Evolutionary conservation across 23 tunicate genomes (phyloP).

Genomic region (Phallusia fumigata): DNA sequence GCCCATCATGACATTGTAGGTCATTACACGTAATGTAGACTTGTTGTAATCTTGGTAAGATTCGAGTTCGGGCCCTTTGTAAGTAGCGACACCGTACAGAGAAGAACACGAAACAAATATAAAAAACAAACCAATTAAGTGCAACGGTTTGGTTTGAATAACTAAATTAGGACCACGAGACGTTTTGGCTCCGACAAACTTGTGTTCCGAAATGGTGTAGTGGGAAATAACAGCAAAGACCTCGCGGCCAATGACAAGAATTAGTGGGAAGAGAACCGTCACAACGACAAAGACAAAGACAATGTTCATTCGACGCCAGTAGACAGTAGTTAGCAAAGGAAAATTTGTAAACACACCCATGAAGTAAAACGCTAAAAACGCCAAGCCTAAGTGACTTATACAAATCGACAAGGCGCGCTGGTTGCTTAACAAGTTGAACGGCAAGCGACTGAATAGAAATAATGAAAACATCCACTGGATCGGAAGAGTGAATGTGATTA

Average conservation of each 20-base stretch:
- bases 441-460: neutral
- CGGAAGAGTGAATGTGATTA: neutral
- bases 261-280: neutral
- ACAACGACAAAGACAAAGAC: neutral
- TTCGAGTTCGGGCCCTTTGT: neutral
- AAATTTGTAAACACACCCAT: neutral
- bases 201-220: no score
- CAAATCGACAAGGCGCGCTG: neutral
- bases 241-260: neutral
- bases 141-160: neutral
- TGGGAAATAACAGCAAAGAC: no score
- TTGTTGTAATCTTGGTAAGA: neutral
- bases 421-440: neutral
- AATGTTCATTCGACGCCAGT: neutral
- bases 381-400: neutral
- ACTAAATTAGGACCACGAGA: no score
- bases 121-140: neutral
- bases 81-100: neutral
- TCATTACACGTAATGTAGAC: constrained; percentile 15
- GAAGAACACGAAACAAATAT: neutral
- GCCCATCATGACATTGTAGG: constrained; percentile 20
- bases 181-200: no score
- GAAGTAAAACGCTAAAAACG: neutral
- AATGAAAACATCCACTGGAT: neutral
- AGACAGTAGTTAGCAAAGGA: neutral